phyloP scores from a whole-genome alignment of 1,140 invertebrate species.

The Chelonus insularis region DNA sequence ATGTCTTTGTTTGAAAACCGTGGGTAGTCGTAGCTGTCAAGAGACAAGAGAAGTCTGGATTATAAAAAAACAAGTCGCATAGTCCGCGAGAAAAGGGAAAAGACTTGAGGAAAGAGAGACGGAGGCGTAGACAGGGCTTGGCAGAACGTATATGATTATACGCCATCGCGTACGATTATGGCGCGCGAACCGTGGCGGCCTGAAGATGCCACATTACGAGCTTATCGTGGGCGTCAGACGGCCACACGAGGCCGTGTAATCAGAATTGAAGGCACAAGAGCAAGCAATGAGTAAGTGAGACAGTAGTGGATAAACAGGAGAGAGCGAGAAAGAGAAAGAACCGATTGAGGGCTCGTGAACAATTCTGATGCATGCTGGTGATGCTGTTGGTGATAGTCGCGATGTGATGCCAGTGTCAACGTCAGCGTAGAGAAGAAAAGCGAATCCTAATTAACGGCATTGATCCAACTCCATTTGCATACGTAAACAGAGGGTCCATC shows the following conservation, averaged over 20 bases:
- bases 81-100: neutral
- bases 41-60: constrained; percentile 16
- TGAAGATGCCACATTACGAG: constrained; percentile 34
- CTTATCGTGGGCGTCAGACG: constrained; percentile 42
- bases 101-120: constrained; percentile 15
- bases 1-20: constrained; percentile 42
- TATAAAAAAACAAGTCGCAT: neutral
- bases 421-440: constrained; percentile 16
- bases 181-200: constrained; percentile 32
- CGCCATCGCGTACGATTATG: constrained; percentile 43
- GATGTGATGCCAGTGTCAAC: neutral
- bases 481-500: constrained; percentile 45
- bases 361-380: too few relatives aligned
- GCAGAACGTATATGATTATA: constrained; percentile 43
- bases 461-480: constrained; percentile 49
- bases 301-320: constrained; percentile 16
- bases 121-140: constrained; percentile 25
- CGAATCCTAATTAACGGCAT: constrained; percentile 52
- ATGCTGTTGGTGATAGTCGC: neutral
- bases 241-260: constrained; percentile 37
- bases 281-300: constrained; percentile 7
- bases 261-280: constrained; percentile 35
- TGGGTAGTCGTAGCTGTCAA: constrained; percentile 4
- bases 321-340: neutral
- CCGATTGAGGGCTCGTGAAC: neutral